Percentiles rank a stretch among this genome's conserved stretches.
Evolutionary conservation across 2,113 vertebrate species (phyloP).

Genomic region (Channa maculata): DNA sequence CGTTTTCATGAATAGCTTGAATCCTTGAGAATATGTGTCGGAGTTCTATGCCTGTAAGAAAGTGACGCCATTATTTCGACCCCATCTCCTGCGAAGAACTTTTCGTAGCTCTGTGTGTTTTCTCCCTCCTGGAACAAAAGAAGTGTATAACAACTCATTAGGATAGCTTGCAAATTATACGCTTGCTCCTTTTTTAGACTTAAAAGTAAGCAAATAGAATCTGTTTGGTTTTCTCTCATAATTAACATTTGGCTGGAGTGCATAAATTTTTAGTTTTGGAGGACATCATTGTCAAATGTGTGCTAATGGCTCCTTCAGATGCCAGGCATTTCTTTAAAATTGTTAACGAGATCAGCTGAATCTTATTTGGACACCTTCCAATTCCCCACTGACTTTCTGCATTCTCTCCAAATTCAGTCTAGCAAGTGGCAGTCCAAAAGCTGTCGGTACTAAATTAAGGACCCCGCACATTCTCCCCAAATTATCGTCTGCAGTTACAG

Average conservation of each 20-base stretch:
- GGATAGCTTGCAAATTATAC: background rate
- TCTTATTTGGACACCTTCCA: conserved; percentile 4
- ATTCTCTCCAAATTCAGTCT: conserved; percentile 10
- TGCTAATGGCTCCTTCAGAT: conserved; percentile 5
- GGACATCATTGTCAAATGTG: background rate
- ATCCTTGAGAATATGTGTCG: background rate
- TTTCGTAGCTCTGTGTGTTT: conserved; percentile 7
- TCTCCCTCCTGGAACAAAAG: conserved; percentile 57
- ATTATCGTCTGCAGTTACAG: background rate
- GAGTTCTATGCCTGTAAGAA: conserved; percentile 24
- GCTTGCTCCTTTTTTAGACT: background rate
- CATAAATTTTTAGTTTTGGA: conserved; percentile 20
- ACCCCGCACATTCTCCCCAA: background rate
- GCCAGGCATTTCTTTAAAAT: conserved; percentile 5
- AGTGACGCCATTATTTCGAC: conserved; percentile 28
- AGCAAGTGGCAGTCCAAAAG: background rate
- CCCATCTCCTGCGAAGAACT: conserved; percentile 32
- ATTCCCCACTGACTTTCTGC: conserved; percentile 1
- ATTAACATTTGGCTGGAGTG: background rate
- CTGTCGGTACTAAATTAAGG: conserved; percentile 5
- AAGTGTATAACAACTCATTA: conserved; percentile 14
- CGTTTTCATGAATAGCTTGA: no score
- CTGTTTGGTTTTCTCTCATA: conserved; percentile 1
- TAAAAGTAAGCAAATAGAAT: conserved; percentile 1
- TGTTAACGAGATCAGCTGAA: conserved; percentile 16